phyloP scores from a whole-genome alignment of 2,797 vertebrate genomes.

The Anguilla pacifica region DNA sequence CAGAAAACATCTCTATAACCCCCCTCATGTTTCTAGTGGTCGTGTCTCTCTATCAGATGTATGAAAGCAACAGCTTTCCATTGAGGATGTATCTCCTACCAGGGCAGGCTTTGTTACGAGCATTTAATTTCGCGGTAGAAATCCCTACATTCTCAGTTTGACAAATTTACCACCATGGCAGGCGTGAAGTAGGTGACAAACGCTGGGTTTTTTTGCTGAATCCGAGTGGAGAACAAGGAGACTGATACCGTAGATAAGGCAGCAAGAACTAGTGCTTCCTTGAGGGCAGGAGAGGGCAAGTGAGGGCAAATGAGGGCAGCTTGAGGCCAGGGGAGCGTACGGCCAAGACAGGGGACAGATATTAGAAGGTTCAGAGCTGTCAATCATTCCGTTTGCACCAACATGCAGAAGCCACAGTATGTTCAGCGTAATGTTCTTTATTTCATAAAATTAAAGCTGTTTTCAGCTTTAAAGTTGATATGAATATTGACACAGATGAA shows the following conservation, averaged over 20 bases:
- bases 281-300: constrained; percentile 31
- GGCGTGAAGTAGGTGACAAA: not conserved
- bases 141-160: not conserved
- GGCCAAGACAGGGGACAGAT: constrained; percentile 33
- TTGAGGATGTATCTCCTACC: not conserved
- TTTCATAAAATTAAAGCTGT: not conserved
- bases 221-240: not conserved
- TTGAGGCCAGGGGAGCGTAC: not conserved
- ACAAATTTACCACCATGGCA: constrained; percentile 6
- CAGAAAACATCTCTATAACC: not conserved
- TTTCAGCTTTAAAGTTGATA: not conserved
- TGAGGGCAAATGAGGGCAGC: not conserved
- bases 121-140: not conserved
- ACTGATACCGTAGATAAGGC: not conserved
- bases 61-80: not conserved
- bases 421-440: not conserved
- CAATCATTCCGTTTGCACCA: constrained; percentile 11
- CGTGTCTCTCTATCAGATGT: not conserved
- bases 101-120: not conserved
- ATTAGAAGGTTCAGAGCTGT: constrained; percentile 5
- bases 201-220: not conserved
- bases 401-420: not conserved
- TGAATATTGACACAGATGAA: not conserved
- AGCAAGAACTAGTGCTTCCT: not conserved
- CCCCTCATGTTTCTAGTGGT: not conserved